phyloP scores from a whole-genome alignment of 2,113 vertebrate genomes.

The Ceyx cyanopectus region DNA sequence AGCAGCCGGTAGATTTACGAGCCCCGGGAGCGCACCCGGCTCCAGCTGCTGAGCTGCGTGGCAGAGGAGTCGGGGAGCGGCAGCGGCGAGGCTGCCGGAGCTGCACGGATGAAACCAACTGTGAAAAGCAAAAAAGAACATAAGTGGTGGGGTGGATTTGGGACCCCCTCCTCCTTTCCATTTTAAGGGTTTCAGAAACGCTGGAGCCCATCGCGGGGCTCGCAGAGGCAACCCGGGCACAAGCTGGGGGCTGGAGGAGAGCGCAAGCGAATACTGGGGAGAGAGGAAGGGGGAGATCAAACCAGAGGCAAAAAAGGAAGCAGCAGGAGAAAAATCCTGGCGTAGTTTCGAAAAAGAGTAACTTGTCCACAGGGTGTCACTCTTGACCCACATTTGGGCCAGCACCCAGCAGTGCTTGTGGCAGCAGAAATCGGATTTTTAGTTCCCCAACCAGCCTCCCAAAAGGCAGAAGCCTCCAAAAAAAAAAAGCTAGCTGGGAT shows the following conservation, averaged over 20 bases:
- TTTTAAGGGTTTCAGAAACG: background rate
- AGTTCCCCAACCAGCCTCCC: background rate
- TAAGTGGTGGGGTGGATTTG: fast-evolving
- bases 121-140: background rate
- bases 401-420: background rate
- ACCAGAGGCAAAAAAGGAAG: background rate
- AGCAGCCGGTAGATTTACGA: constrained; percentile 28
- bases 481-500: too few species aligned
- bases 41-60: background rate
- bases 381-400: constrained; percentile 73
- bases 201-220: background rate
- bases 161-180: background rate
- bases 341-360: background rate
- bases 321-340: background rate
- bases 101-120: background rate
- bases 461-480: background rate
- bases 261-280: background rate
- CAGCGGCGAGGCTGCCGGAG: background rate
- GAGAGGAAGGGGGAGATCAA: background rate
- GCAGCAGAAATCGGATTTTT: constrained; percentile 13
- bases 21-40: background rate
- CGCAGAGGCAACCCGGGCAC: background rate
- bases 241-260: background rate
- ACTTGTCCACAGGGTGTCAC: constrained; percentile 82
- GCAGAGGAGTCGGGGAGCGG: background rate